A percentile compares a stretch with the other conserved stretches of the same genome.
Evolutionary conservation across 1,140 invertebrate genomes (phyloP).

Genomic region (Melitaea cinxia): DNA sequence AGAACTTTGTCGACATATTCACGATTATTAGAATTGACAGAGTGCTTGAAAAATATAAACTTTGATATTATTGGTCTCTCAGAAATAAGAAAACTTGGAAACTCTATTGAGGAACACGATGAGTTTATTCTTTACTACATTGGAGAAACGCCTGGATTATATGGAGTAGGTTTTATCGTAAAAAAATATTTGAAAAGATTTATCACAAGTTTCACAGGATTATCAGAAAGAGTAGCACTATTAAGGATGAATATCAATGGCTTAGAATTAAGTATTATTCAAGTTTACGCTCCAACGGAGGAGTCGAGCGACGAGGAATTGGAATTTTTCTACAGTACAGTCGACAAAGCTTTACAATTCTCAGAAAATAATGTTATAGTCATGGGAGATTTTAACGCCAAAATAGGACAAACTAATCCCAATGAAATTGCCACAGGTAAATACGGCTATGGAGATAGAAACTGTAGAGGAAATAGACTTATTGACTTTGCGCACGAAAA

Average conservation of each 20-base stretch:
- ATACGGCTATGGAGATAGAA: constrained; percentile 34
- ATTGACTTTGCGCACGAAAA: constrained; percentile 37
- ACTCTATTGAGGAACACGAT: constrained; percentile 1
- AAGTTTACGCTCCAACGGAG: constrained; percentile 38
- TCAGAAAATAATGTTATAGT: constrained; percentile 32
- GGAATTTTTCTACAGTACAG: constrained; percentile 36
- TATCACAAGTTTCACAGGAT: constrained; percentile 25
- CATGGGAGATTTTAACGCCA: constrained; percentile 37
- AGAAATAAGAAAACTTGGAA: constrained; percentile 5
- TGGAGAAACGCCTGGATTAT: neutral
- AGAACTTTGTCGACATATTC: constrained; percentile 27
- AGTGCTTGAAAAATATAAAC: constrained; percentile 17
- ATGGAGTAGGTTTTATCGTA: constrained; percentile 5
- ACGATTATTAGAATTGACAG: constrained; percentile 24
- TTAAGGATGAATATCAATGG: constrained; percentile 30
- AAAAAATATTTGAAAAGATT: constrained; percentile 2
- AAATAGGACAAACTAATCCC: constrained; percentile 17
- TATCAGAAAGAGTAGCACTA: constrained; percentile 38
- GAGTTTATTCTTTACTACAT: constrained; percentile 3
- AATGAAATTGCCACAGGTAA: constrained; percentile 4
- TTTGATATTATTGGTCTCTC: constrained; percentile 6
- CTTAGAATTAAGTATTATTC: constrained; percentile 35
- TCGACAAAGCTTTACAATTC: constrained; percentile 32
- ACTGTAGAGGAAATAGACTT: constrained; percentile 33
- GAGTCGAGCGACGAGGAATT: constrained; percentile 30